Conservation (phyloP, 2,113 vertebrate genomes). For the Cebidichthys violaceus region DNA sequence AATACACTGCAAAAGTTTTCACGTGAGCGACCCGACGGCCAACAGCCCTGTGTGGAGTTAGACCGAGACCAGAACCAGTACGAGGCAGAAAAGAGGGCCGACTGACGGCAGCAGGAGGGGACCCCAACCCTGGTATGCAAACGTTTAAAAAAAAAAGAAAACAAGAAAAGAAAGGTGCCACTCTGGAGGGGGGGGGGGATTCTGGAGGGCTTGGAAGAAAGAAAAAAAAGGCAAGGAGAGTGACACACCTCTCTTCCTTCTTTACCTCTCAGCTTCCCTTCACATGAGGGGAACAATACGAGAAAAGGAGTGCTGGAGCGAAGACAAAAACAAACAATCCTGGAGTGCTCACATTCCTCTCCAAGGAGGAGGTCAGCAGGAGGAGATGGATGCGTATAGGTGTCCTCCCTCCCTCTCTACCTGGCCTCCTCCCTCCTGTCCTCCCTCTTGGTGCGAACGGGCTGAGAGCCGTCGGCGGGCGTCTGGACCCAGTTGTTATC, state of each 20-base stretch:
- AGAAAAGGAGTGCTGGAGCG: constrained; percentile 57
- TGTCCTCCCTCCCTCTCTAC: constrained; percentile 55
- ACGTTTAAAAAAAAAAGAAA: too few relatives aligned
- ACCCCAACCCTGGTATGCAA: constrained; percentile 74
- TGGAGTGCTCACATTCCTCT: constrained; percentile 54
- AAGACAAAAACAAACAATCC: constrained; percentile 52
- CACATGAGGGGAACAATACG: constrained; percentile 15
- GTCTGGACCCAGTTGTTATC: constrained; percentile 98
- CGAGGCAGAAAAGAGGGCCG: constrained; percentile 62
- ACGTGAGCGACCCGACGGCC: constrained; percentile 55
- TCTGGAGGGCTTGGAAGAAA: constrained; percentile 40
- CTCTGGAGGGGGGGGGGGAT: constrained; percentile 35
- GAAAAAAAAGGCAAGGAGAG: constrained; percentile 72
- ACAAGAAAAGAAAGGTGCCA: too few relatives aligned
- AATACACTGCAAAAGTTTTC: constrained; percentile 71
- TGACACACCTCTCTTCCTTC: constrained; percentile 66
- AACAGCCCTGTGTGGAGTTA: constrained; percentile 55
- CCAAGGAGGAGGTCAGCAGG: constrained; percentile 30
- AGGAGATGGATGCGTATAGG: constrained; percentile 48
- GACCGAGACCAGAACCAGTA: constrained; percentile 43
- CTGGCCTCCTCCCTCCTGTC: constrained; percentile 87
- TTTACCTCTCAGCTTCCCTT: constrained; percentile 53
- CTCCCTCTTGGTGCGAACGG: constrained; percentile 83
- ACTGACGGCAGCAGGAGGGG: constrained; percentile 70
- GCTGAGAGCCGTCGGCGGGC: constrained; percentile 83